Percentiles rank a stretch among this genome's conserved stretches.
phyloP scores from a whole-genome alignment of 2,797 vertebrate genomes.

The Galagoides demidoff region DNA sequence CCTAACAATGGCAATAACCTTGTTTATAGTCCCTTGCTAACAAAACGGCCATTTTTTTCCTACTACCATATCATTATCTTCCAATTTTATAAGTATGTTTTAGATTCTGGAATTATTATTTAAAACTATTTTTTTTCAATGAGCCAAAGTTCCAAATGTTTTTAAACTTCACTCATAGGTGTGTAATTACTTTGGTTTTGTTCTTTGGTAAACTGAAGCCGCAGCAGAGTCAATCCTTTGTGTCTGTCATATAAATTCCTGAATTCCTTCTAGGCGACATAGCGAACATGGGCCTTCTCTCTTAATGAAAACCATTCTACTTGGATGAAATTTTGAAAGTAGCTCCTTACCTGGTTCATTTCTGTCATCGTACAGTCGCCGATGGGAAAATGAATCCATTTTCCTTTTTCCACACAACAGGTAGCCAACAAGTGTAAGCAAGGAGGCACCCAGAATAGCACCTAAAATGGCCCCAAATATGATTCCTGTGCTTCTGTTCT shows the following conservation, averaged over 20 bases:
- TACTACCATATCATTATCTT: not conserved
- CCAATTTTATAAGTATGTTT: not conserved
- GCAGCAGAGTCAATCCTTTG: not conserved
- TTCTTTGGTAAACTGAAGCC: conserved; percentile 1
- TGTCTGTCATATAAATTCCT: not conserved
- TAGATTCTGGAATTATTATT: not conserved
- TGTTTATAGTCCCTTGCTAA: not conserved
- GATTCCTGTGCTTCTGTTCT: conserved; percentile 75
- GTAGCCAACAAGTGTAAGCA: conserved; percentile 88
- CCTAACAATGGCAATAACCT: not conserved
- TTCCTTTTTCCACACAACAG: conserved; percentile 88
- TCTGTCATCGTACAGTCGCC: conserved; percentile 92
- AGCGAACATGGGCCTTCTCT: not conserved
- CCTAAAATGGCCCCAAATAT: conserved; percentile 88
- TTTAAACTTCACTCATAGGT: not conserved
- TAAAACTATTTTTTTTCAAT: not conserved
- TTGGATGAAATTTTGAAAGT: not conserved
- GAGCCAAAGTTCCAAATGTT: not conserved
- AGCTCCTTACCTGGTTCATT: conserved; percentile 91
- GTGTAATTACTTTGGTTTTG: not conserved
- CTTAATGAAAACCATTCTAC: not conserved
- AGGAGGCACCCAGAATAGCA: conserved; percentile 85
- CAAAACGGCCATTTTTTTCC: not conserved
- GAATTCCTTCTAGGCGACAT: not conserved
- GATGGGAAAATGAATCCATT: conserved; percentile 90